Conservation (phyloP, 2,888 invertebrate species). For the Branchipolynoe longqiensis region DNA sequence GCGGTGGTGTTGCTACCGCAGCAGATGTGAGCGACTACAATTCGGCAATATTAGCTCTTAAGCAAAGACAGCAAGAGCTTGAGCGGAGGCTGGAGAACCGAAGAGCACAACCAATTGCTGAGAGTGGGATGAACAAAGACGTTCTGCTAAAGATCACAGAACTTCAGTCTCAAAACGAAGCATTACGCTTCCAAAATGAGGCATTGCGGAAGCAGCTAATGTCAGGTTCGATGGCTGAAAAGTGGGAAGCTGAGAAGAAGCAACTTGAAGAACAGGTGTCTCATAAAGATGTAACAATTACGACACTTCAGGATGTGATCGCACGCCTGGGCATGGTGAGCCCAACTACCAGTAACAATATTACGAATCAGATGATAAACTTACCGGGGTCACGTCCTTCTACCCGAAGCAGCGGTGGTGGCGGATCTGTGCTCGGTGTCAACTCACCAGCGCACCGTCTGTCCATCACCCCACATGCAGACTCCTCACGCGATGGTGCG, state of each 20-base stretch:
- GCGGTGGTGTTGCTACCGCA: not conserved
- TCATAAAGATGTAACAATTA: conserved; percentile 8
- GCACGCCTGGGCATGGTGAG: not conserved
- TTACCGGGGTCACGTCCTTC: conserved; percentile 1
- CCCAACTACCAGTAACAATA: not conserved
- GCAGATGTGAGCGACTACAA: not conserved
- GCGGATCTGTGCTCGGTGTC: not conserved
- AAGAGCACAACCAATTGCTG: not conserved
- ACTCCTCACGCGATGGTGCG: not conserved
- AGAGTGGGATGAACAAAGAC: not conserved
- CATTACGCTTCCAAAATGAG: conserved; percentile 31
- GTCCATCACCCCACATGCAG: conserved; percentile 14
- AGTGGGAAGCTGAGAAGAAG: conserved; percentile 26
- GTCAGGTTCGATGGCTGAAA: conserved; percentile 15
- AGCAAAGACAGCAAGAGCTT: not conserved
- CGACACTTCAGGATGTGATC: conserved; percentile 25
- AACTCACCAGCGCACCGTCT: not conserved
- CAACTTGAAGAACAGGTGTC: not conserved
- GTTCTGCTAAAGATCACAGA: conserved; percentile 8
- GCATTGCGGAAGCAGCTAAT: conserved; percentile 26
- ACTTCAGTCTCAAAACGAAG: conserved; percentile 40
- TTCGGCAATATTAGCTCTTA: not conserved
- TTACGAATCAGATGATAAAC: conserved; percentile 50
- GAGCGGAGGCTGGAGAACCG: not conserved
- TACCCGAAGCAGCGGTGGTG: not conserved